These are phyloP conservation scores for Drosophila auraria DNA, from an alignment of 1,140 invertebrate genomes.

Conservation along the genomic window DNA sequence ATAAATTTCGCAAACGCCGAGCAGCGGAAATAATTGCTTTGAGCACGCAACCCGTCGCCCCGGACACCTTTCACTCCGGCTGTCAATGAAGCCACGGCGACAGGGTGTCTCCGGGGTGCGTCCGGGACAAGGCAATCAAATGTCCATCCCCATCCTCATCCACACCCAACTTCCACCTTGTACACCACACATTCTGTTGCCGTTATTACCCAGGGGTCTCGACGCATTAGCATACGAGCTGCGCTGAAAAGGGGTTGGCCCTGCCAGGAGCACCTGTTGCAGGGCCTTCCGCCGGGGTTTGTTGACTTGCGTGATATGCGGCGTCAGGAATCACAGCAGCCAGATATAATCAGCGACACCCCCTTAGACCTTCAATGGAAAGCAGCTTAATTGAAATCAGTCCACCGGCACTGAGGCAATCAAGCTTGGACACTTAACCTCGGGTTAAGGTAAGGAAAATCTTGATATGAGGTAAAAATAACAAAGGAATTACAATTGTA, in stretches of 20 bases:
- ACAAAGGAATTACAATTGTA: neutral
- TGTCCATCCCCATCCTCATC: slow-evolving; percentile 9
- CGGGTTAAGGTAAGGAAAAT: neutral
- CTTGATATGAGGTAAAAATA: neutral
- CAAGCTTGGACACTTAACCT: neutral
- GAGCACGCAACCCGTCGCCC: slow-evolving; percentile 55
- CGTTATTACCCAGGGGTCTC: slow-evolving; percentile 11
- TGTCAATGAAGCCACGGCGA: slow-evolving; percentile 22
- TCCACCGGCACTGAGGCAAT: slow-evolving; percentile 15
- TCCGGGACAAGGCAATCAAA: slow-evolving; percentile 32
- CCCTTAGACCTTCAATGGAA: neutral
- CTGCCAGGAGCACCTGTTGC: slow-evolving; percentile 28
- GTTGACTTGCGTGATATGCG: slow-evolving; percentile 38
- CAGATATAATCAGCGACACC: slow-evolving; percentile 17
- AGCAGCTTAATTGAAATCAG: slow-evolving; percentile 25
- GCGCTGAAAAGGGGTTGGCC: slow-evolving; percentile 31
- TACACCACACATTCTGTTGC: neutral
- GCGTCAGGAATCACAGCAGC: slow-evolving; percentile 41
- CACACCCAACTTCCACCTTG: neutral
- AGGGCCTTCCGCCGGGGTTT: slow-evolving; percentile 2
- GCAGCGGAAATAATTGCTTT: slow-evolving; percentile 45
- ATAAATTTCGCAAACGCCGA: slow-evolving; percentile 44
- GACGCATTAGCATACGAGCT: slow-evolving; percentile 33
- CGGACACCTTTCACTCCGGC: slow-evolving; percentile 25
- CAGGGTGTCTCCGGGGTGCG: slow-evolving; percentile 28